A percentile compares a stretch with the other conserved stretches of the same genome.
phyloP scores from a whole-genome alignment of 2,113 vertebrate species.

The Gasterosteus aculeatus region DNA sequence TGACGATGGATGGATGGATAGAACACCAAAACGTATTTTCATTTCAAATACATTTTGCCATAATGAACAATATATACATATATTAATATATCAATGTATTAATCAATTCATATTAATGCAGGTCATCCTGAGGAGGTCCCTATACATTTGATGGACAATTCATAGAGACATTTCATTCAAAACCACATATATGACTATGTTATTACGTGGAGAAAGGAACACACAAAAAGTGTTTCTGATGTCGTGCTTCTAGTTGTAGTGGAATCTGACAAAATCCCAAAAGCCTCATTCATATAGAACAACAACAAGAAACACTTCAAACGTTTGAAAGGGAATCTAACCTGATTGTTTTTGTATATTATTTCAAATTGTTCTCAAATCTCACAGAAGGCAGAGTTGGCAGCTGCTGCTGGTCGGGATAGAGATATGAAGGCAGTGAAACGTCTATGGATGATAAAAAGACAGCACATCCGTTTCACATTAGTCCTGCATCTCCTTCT shows the following conservation, averaged over 20 bases:
- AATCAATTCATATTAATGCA: not conserved
- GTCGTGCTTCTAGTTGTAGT: not conserved
- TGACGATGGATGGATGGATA: too few species aligned
- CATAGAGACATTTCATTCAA: not conserved
- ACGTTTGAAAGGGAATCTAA: not conserved
- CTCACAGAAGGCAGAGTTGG: not conserved
- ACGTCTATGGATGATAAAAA: not conserved
- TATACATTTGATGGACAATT: not conserved
- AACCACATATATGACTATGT: not conserved
- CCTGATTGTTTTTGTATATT: not conserved
- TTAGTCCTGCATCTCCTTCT: conserved; percentile 24
- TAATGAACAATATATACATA: not conserved
- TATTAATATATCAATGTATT: too few species aligned
- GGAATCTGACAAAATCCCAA: not conserved
- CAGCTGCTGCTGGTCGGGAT: not conserved
- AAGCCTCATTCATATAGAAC: not conserved
- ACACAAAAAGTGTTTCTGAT: not conserved
- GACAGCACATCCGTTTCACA: not conserved
- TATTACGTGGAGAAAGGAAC: not conserved
- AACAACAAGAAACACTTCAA: not conserved
- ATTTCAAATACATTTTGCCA: not conserved
- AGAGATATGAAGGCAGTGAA: not conserved
- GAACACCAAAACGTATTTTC: not conserved
- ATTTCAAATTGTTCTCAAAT: not conserved
- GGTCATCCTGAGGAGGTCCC: not conserved